Percentiles rank a stretch among this genome's conserved stretches.
These are phyloP conservation scores for Eonycteris spelaea DNA, from an alignment of 2,113 vertebrate genomes.

Conservation along the genomic window DNA sequence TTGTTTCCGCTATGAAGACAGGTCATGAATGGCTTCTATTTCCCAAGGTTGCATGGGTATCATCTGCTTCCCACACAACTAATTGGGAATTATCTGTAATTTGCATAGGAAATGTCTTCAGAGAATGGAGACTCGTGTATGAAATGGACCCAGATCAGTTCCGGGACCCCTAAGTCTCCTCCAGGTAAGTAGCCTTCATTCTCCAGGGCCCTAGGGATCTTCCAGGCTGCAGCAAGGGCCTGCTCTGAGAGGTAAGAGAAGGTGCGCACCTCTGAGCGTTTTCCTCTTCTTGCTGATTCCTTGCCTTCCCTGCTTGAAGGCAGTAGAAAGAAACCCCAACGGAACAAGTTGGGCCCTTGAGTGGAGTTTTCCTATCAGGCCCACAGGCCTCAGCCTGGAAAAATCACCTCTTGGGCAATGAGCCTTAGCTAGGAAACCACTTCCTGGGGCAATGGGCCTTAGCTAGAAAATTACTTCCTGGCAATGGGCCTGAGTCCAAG, in stretches of 20 bases:
- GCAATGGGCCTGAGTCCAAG: not conserved
- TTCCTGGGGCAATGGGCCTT: not conserved
- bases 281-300: not conserved
- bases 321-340: not conserved
- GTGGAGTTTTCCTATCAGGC: not conserved
- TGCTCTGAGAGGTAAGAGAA: not conserved
- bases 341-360: not conserved
- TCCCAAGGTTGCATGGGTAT: not conserved
- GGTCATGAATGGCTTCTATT: not conserved
- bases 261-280: not conserved
- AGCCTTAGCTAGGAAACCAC: not conserved
- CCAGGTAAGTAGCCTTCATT: slow-evolving; percentile 58
- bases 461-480: not conserved
- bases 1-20: not conserved
- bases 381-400: not conserved
- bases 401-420: not conserved
- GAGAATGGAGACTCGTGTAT: slow-evolving; percentile 40
- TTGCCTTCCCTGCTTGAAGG: not conserved
- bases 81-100: not conserved
- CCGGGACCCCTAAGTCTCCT: slow-evolving; percentile 46
- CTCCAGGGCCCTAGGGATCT: not conserved
- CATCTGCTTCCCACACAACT: not conserved
- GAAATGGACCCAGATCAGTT: slow-evolving; percentile 62
- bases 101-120: slow-evolving; percentile 57
- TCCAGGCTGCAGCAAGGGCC: not conserved